Percentiles rank a stretch among this genome's conserved stretches.
Evolutionary conservation across 92 coral and sea anemone species (phyloP).

Genomic region (Chrysogorgia sp.): DNA sequence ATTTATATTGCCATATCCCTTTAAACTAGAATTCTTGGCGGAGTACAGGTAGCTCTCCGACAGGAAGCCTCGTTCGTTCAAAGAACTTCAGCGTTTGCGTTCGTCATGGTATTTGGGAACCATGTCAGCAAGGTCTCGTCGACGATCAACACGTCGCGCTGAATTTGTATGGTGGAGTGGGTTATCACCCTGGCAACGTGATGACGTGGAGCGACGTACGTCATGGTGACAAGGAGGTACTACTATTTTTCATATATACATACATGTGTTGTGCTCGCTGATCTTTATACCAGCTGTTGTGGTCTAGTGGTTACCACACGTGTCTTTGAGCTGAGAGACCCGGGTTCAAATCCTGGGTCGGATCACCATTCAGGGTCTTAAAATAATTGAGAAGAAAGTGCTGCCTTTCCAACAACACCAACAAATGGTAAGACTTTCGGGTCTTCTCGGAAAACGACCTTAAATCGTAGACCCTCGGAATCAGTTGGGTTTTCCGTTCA

Average conservation of each 20-base stretch:
- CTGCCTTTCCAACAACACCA: no score
- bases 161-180: slow-evolving; percentile 69
- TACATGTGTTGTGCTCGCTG: no score
- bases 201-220: slow-evolving; percentile 66
- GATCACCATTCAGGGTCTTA: no score
- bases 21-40: slow-evolving; percentile 53
- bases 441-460: no score
- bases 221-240: slow-evolving; percentile 23
- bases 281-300: no score
- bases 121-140: slow-evolving; percentile 68
- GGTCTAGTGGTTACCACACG: no score
- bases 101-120: slow-evolving; percentile 89
- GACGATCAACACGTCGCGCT: slow-evolving; percentile 68
- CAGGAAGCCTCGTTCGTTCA: slow-evolving; percentile 95
- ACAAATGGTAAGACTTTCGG: no score
- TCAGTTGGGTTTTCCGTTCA: no score
- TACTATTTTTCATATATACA: not conserved
- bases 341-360: no score
- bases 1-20: not conserved
- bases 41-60: slow-evolving; percentile 26
- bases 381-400: no score
- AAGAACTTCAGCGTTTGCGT: slow-evolving; percentile 78
- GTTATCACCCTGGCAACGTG: slow-evolving; percentile 72
- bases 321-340: no score
- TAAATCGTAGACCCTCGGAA: no score